Conservation (phyloP, 2,797 vertebrate species). For the Toxotes lorentzi region DNA sequence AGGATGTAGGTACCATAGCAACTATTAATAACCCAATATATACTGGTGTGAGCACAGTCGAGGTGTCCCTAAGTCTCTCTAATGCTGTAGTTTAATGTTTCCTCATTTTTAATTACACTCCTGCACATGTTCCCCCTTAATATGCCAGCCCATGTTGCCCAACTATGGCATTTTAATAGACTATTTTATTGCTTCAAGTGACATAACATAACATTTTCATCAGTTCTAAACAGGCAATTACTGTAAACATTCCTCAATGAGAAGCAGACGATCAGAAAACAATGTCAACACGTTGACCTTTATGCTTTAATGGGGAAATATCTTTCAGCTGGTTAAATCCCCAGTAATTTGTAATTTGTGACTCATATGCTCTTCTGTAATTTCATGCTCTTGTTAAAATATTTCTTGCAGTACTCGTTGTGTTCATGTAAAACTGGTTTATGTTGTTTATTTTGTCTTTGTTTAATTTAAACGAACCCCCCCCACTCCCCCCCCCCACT, state of each 20-base stretch:
- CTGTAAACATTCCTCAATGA: conserved; percentile 62
- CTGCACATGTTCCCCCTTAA: conserved; percentile 9
- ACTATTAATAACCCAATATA: conserved; percentile 73
- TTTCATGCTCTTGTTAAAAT: conserved; percentile 61
- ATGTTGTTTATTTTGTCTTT: conserved; percentile 45
- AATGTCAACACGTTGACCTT: conserved; percentile 76
- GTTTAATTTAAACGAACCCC: conserved; percentile 31
- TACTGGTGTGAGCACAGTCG: conserved; percentile 49
- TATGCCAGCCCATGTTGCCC: conserved; percentile 26
- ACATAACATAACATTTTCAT: conserved; percentile 54
- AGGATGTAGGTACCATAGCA: conserved; percentile 79
- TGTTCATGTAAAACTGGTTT: conserved; percentile 11
- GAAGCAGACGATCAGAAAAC: conserved; percentile 64
- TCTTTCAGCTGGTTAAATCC: conserved; percentile 69
- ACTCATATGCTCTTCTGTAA: conserved; percentile 50
- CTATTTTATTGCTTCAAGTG: conserved; percentile 52
- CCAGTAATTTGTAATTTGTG: conserved; percentile 54
- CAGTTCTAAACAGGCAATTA: conserved; percentile 60
- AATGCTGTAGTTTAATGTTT: conserved; percentile 31
- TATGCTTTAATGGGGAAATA: conserved; percentile 65
- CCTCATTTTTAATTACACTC: conserved; percentile 31
- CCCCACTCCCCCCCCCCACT: no score
- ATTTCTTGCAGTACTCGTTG: conserved; percentile 24
- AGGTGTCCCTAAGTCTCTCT: conserved; percentile 36
- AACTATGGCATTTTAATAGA: conserved; percentile 55